phyloP scores from a whole-genome alignment of 2,888 invertebrate genomes.

The Drosophila acutilabella region DNA sequence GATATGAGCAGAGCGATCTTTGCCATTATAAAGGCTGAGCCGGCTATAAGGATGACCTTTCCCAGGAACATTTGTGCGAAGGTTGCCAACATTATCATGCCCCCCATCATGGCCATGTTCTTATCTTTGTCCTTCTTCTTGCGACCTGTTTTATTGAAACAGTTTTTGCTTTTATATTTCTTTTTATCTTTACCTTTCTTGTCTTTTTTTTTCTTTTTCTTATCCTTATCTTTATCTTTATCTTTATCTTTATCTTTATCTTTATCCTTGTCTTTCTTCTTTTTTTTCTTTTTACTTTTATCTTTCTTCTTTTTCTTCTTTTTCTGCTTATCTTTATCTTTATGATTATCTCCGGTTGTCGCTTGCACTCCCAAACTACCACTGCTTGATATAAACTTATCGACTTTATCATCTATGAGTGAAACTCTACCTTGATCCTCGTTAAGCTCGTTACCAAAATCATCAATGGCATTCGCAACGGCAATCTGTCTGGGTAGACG shows the following conservation, averaged over 20 bases:
- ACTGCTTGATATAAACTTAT: conserved; percentile 61
- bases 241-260: conserved; percentile 32
- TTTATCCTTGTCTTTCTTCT: conserved; percentile 37
- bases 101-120: conserved; percentile 87
- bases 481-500: conserved; percentile 64
- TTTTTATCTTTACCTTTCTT: conserved; percentile 38
- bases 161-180: conserved; percentile 69
- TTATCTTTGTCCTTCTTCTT: conserved; percentile 86
- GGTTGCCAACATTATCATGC: conserved; percentile 88
- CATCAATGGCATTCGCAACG: conserved; percentile 73
- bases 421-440: conserved; percentile 82
- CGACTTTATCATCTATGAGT: conserved; percentile 81
- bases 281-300: conserved; percentile 24
- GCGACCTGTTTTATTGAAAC: conserved; percentile 85
- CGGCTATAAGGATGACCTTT: conserved; percentile 89
- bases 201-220: conserved; percentile 32
- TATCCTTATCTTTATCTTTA: conserved; percentile 33
- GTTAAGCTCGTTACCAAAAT: conserved; percentile 52
- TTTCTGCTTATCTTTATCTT: conserved; percentile 41
- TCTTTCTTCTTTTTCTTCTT: conserved; percentile 31
- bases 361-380: conserved; percentile 54
- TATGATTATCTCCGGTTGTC: conserved; percentile 40
- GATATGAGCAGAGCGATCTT: conserved; percentile 88
- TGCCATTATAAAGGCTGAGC: conserved; percentile 88
- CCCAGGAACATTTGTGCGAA: conserved; percentile 89